phyloP scores from a whole-genome alignment of 2,888 invertebrate species.

The Clitarchus hookeri region DNA sequence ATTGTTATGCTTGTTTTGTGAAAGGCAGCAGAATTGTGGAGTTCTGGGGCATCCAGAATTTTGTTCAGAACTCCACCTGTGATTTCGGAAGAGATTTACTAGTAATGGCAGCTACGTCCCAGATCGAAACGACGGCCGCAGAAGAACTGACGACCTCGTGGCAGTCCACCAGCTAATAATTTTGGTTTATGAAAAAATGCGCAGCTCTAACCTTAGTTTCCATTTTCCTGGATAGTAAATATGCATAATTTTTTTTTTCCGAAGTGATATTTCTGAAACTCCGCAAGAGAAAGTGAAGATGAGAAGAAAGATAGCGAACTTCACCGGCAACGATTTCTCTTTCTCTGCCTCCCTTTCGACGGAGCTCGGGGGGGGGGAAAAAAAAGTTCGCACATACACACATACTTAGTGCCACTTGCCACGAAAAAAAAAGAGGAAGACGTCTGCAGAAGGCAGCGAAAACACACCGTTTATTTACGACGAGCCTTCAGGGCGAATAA shows the following conservation, averaged over 20 bases:
- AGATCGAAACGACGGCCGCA: too few species aligned
- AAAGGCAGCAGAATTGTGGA: too few species aligned
- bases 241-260: too few species aligned
- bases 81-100: too few species aligned
- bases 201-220: too few species aligned
- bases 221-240: not conserved
- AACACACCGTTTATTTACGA: constrained; percentile 19
- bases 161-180: too few species aligned
- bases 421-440: not conserved
- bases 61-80: too few species aligned
- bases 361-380: not conserved
- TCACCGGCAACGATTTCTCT: not conserved
- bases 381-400: not conserved
- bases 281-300: not conserved
- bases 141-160: too few species aligned
- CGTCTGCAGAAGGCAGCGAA: constrained; percentile 6
- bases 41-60: too few species aligned
- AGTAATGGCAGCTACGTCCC: too few species aligned
- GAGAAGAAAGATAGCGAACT: not conserved
- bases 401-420: constrained; percentile 1
- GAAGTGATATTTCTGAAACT: constrained; percentile 8
- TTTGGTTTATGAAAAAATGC: too few species aligned
- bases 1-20: too few species aligned
- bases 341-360: not conserved
- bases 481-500: constrained; percentile 16